phyloP scores from a whole-genome alignment of 2,113 vertebrate species.

The Oceanites oceanicus region DNA sequence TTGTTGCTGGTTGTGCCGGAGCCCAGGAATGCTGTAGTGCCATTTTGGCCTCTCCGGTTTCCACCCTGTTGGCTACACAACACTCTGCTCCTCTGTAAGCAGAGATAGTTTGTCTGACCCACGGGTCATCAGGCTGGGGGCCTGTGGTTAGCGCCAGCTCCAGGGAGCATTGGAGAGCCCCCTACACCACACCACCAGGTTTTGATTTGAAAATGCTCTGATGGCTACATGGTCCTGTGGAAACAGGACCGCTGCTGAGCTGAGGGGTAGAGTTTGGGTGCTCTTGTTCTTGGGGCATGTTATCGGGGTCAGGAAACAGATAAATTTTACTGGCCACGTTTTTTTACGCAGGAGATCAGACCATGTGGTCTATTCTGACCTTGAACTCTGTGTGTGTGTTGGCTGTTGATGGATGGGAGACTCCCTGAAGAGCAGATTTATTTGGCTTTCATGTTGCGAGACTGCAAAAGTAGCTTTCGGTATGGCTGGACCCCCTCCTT shows the following conservation, averaged over 20 bases:
- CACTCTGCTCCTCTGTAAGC: background rate
- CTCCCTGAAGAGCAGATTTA: background rate
- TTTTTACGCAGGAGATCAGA: background rate
- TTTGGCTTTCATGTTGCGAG: background rate
- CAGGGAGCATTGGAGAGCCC: background rate
- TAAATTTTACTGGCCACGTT: background rate
- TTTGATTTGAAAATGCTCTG: background rate
- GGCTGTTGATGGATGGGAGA: background rate
- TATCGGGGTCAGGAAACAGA: background rate
- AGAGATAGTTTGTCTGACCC: background rate
- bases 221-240: rapidly evolving
- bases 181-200: background rate
- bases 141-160: background rate
- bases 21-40: background rate
- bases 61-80: rapidly evolving
- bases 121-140: too few species aligned
- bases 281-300: background rate
- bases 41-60: background rate
- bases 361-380: background rate
- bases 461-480: background rate
- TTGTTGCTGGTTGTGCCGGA: background rate
- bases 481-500: background rate
- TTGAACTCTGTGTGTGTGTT: background rate
- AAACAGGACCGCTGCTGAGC: background rate
- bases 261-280: background rate